These are phyloP conservation scores for Subacronicta megacephala DNA, from an alignment of 2,888 invertebrate genomes.

Conservation along the genomic window DNA sequence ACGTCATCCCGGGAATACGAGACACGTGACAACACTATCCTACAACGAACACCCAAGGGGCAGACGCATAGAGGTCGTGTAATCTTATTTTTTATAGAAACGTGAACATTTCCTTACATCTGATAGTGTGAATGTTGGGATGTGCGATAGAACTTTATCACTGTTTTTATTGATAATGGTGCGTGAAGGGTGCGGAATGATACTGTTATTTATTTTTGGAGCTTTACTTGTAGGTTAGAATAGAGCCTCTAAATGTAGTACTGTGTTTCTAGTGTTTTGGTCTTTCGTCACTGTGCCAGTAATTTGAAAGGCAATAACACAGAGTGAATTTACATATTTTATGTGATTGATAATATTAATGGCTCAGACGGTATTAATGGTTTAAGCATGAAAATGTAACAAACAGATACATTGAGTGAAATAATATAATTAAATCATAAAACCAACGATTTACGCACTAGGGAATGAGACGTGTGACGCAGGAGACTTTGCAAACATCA, in stretches of 20 bases:
- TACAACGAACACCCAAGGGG: slow-evolving; percentile 49
- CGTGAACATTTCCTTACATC: slow-evolving; percentile 56
- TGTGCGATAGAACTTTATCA: slow-evolving; percentile 45
- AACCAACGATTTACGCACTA: too few species aligned
- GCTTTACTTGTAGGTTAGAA: neutral
- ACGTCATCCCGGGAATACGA: slow-evolving; percentile 39
- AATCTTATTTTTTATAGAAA: slow-evolving; percentile 62
- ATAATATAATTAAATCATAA: too few species aligned
- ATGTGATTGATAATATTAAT: too few species aligned
- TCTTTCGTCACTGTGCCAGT: too few species aligned
- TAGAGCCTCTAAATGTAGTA: neutral
- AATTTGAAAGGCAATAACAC: too few species aligned
- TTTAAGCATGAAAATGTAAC: too few species aligned
- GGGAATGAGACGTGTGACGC: too few species aligned
- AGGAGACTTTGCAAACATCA: too few species aligned
- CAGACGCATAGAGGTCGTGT: slow-evolving; percentile 52
- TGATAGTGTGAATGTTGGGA: slow-evolving; percentile 53
- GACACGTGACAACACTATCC: slow-evolving; percentile 48
- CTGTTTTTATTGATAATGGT: slow-evolving; percentile 49
- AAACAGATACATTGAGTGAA: too few species aligned
- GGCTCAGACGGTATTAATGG: too few species aligned
- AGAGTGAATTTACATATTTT: too few species aligned
- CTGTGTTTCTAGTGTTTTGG: too few species aligned
- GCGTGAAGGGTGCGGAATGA: slow-evolving; percentile 28
- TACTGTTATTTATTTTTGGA: slow-evolving; percentile 33